Conservation (phyloP, 2,888 invertebrate species). For the Tetropium fuscum region DNA sequence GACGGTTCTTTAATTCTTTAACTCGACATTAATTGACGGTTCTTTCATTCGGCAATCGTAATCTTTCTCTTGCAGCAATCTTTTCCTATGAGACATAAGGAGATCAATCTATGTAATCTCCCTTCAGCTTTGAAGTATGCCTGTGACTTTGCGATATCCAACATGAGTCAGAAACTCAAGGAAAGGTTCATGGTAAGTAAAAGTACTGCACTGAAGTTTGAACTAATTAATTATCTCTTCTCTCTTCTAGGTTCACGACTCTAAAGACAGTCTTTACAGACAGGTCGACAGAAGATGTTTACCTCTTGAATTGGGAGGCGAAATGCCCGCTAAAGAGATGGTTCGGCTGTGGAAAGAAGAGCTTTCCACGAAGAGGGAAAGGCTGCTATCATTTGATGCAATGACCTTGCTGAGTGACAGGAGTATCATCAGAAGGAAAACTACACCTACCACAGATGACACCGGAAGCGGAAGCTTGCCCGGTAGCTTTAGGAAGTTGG, state of each 20-base stretch:
- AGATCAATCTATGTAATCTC: slow-evolving; percentile 78
- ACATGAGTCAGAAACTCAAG: slow-evolving; percentile 79
- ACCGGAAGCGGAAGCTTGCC: slow-evolving; percentile 52
- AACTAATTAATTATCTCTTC: neutral
- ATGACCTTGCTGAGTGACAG: slow-evolving; percentile 76
- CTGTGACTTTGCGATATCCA: slow-evolving; percentile 78
- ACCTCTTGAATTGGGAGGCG: slow-evolving; percentile 80
- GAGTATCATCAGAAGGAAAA: slow-evolving; percentile 68
- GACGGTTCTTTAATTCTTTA: too few species aligned
- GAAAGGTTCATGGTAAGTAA: slow-evolving; percentile 72
- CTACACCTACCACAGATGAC: slow-evolving; percentile 55
- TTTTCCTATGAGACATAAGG: slow-evolving; percentile 83
- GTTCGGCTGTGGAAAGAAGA: slow-evolving; percentile 76
- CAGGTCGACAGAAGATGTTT: slow-evolving; percentile 73
- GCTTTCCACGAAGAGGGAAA: slow-evolving; percentile 71
- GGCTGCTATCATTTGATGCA: slow-evolving; percentile 71
- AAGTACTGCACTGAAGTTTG: neutral
- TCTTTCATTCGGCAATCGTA: too few species aligned
- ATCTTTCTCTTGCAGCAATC: too few species aligned
- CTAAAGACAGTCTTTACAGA: slow-evolving; percentile 71
- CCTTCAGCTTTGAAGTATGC: slow-evolving; percentile 80
- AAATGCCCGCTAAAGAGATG: slow-evolving; percentile 78
- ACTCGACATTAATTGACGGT: too few species aligned
- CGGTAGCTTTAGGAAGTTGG: slow-evolving; percentile 79
- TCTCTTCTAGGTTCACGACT: slow-evolving; percentile 62